phyloP scores from a whole-genome alignment of 2,888 invertebrate species.

The Agrochola lota region DNA sequence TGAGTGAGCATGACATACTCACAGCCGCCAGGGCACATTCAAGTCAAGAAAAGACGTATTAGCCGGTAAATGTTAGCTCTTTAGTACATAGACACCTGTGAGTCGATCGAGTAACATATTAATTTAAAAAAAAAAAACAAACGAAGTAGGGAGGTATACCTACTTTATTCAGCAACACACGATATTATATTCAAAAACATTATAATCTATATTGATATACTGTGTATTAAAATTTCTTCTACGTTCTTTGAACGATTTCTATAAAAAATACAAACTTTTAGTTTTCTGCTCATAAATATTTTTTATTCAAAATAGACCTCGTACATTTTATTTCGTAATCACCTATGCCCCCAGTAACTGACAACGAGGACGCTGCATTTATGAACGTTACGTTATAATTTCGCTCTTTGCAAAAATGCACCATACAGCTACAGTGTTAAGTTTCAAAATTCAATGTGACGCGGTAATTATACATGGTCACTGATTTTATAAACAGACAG shows the following conservation, averaged over 20 bases:
- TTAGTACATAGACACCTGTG: too few species aligned
- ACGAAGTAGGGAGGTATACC: background rate
- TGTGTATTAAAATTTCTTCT: background rate
- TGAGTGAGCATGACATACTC: too few species aligned
- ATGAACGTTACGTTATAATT: slow-evolving; percentile 39
- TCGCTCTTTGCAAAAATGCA: slow-evolving; percentile 17
- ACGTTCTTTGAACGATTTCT: background rate
- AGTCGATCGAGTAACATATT: background rate
- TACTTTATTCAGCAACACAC: background rate
- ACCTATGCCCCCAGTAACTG: slow-evolving; percentile 53
- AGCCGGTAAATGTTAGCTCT: too few species aligned
- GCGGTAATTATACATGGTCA: slow-evolving; percentile 55
- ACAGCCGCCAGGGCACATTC: too few species aligned
- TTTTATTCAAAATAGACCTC: slow-evolving; percentile 4
- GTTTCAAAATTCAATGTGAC: slow-evolving; percentile 35
- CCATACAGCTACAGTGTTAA: background rate
- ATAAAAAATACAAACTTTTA: background rate
- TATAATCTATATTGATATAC: background rate
- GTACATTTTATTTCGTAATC: slow-evolving; percentile 43
- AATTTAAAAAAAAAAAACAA: background rate
- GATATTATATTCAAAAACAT: background rate
- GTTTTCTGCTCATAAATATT: background rate
- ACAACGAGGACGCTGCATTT: slow-evolving; percentile 55
- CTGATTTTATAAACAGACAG: slow-evolving; percentile 61
- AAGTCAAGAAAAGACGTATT: too few species aligned